Conservation (phyloP, 2,797 vertebrate genomes). For the Siniperca obscura region DNA sequence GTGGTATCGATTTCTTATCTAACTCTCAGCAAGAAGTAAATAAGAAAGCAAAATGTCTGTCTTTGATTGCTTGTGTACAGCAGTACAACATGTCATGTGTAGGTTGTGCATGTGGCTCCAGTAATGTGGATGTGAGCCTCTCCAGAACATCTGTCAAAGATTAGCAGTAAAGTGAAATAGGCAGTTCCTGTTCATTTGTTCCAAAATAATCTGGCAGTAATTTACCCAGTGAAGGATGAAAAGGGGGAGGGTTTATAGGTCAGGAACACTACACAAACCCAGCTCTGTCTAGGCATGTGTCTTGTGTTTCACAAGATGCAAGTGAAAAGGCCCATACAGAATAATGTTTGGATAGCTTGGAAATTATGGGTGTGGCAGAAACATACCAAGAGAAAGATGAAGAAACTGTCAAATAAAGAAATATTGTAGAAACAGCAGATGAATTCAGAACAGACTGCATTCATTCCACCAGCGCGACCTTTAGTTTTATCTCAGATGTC, state of each 20-base stretch:
- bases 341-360: slow-evolving; percentile 16
- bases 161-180: slow-evolving; percentile 87
- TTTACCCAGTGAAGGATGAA: slow-evolving; percentile 83
- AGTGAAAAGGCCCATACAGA: slow-evolving; percentile 54
- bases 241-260: slow-evolving; percentile 78
- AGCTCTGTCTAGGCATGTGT: slow-evolving; percentile 70
- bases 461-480: slow-evolving; percentile 28
- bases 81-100: slow-evolving; percentile 40
- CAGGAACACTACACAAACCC: slow-evolving; percentile 72
- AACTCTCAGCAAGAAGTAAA: not conserved
- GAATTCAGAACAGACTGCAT: slow-evolving; percentile 15
- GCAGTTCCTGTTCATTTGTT: slow-evolving; percentile 87
- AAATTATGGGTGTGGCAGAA: slow-evolving; percentile 45
- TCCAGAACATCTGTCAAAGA: slow-evolving; percentile 88
- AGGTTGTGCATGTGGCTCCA: slow-evolving; percentile 77
- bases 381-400: slow-evolving; percentile 12
- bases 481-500: slow-evolving; percentile 43
- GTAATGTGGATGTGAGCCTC: slow-evolving; percentile 79
- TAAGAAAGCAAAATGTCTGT: not conserved
- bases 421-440: slow-evolving; percentile 13
- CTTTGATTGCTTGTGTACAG: slow-evolving; percentile 15
- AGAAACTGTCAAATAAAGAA: slow-evolving; percentile 34
- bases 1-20: not conserved
- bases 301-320: slow-evolving; percentile 60
- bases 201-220: slow-evolving; percentile 87